A percentile compares a stretch with the other conserved stretches of the same genome.
Conservation (phyloP, 2,113 vertebrate species). For the Cinclus cinclus region DNA sequence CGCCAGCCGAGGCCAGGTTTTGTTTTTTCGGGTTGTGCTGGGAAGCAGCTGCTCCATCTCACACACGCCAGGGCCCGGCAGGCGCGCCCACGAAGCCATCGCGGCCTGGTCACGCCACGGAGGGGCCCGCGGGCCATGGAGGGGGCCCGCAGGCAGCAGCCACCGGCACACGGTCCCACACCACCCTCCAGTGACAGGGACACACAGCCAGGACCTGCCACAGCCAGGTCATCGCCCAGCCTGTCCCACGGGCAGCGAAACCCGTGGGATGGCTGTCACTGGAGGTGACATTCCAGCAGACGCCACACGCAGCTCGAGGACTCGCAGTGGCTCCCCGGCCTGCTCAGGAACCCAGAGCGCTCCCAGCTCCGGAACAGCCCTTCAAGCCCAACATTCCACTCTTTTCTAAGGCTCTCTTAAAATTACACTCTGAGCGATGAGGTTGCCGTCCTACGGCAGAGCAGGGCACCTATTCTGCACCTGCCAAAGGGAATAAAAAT, state of each 20-base stretch:
- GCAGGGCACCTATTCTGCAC: not conserved
- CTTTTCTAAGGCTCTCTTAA: accelerated
- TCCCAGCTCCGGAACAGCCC: accelerated
- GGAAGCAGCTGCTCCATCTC: slow-evolving; percentile 56
- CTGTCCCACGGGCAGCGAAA: accelerated
- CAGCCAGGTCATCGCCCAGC: accelerated
- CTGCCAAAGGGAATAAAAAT: not conserved
- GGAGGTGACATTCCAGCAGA: not conserved
- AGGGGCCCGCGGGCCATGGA: too few species aligned
- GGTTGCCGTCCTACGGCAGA: not conserved
- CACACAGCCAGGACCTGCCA: not conserved
- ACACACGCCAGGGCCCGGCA: not conserved
- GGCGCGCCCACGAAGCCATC: not conserved
- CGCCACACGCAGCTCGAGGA: accelerated
- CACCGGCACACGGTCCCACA: not conserved
- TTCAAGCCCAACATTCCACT: accelerated
- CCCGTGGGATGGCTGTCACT: not conserved
- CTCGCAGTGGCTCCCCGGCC: accelerated
- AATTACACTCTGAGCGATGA: accelerated
- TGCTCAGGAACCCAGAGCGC: accelerated
- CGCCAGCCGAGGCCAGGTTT: not conserved
- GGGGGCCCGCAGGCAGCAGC: too few species aligned
- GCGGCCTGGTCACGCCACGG: not conserved
- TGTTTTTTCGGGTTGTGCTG: not conserved
- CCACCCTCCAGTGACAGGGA: slow-evolving; percentile 20